Conservation (phyloP, 1,140 invertebrate species). For the Druon quercuslanigerum region DNA sequence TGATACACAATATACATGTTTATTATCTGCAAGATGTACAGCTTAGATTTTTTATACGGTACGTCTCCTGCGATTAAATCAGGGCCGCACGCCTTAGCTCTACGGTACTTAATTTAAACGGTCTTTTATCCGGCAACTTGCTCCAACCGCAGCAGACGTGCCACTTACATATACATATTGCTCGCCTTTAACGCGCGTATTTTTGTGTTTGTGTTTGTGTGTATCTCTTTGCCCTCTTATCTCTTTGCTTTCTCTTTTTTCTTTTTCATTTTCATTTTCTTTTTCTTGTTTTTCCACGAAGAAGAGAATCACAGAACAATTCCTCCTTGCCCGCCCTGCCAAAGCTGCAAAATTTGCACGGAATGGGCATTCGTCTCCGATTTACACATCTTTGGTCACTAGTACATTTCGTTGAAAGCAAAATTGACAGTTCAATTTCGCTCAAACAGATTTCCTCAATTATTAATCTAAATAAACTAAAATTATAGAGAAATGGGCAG, state of each 20-base stretch:
- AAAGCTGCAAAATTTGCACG: slow-evolving; percentile 20
- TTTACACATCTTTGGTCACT: slow-evolving; percentile 22
- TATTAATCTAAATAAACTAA: slow-evolving; percentile 12
- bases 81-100: slow-evolving; percentile 22
- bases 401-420: slow-evolving; percentile 28
- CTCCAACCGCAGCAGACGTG: slow-evolving; percentile 59
- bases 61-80: slow-evolving; percentile 59
- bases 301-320: slow-evolving; percentile 27
- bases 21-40: slow-evolving; percentile 72
- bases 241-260: slow-evolving; percentile 27
- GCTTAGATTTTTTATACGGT: slow-evolving; percentile 50
- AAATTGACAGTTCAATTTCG: slow-evolving; percentile 45
- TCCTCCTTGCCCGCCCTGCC: slow-evolving; percentile 13
- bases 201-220: background rate
- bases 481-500: background rate
- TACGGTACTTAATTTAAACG: slow-evolving; percentile 37
- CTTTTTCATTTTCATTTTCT: background rate
- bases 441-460: slow-evolving; percentile 18
- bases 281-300: slow-evolving; percentile 37
- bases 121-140: slow-evolving; percentile 38
- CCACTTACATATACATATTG: slow-evolving; percentile 66
- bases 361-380: slow-evolving; percentile 8
- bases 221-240: slow-evolving; percentile 33
- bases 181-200: slow-evolving; percentile 36
- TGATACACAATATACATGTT: slow-evolving; percentile 72